Base-by-base conservation (phyloP, 2,113 vertebrate species). In the Pagrus major region DNA sequence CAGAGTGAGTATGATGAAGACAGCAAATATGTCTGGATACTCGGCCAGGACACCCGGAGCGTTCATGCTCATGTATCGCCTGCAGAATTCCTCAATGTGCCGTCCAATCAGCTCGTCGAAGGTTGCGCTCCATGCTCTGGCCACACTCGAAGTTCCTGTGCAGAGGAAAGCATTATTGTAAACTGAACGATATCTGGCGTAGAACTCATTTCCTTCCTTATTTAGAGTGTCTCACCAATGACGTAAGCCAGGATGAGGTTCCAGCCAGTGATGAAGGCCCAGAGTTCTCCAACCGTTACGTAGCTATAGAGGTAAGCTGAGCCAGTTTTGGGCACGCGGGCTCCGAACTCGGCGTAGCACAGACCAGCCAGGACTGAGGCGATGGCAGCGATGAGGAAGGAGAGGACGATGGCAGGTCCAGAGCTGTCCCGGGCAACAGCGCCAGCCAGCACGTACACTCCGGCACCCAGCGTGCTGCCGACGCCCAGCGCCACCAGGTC, bases 221-320 rank as follows among this genome's bases (percentile, higher is more conserved):
- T 41, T 8, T 4, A 8, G 59, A 39, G 4, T 1, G 2, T 90
- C 96, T 93, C 86, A 99, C 98, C 98, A 0, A 99, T 99, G 74
- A 99, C 86, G n/a, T 99, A 99, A 33, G 98, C 96, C 6, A 99
- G 96, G 90, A 99, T 99, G 86, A 99, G 92, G 92, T 99, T 99
- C 98, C 98, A 99, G 23, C 98, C 98, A 0, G 98, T 99, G 92
- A 99, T 95, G 75, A 99, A 99, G 71, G 98, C 98, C 96, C 95
- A 97, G 31, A 99, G 94, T 82, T 99, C 98, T 0, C 98, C 98
- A 0, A 99, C 97, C 0, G 98, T 99, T 68, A 99, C 98, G 0
- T 99, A 99, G 92, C 97, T 99, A 86, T 99, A 99, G 35, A 99
- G 96, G 88, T 99, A 99, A 8, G 98, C 98, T 0, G 98, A 99